Conservation (phyloP, 2,797 vertebrate genomes). For the Meriones psammophilus region DNA sequence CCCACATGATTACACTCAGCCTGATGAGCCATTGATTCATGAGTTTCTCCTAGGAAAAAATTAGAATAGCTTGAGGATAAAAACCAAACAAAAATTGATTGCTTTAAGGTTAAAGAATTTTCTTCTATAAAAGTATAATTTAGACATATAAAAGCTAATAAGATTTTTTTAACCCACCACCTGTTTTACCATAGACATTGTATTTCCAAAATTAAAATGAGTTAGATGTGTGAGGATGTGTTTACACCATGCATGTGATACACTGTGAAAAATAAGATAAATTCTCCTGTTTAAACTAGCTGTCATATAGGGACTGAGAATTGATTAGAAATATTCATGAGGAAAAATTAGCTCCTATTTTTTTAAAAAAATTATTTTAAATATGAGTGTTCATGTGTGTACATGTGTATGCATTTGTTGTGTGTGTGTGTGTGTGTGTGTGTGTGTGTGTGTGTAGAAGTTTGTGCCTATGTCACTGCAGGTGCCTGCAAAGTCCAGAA, state of each 20-base stretch:
- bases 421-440: background rate
- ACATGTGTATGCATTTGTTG: too few relatives aligned
- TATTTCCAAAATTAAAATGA: background rate
- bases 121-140: background rate
- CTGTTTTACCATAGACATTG: background rate
- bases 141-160: background rate
- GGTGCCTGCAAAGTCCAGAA: background rate
- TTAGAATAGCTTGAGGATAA: background rate
- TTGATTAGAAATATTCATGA: background rate
- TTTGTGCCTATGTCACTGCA: background rate
- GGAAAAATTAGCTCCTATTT: background rate
- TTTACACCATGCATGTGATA: background rate
- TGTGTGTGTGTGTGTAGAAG: background rate
- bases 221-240: background rate
- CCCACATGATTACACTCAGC: constrained; percentile 78
- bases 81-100: background rate
- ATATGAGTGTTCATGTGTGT: background rate
- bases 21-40: constrained; percentile 71
- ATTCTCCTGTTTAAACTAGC: background rate
- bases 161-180: background rate
- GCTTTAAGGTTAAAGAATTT: constrained; percentile 17
- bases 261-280: background rate
- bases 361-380: background rate
- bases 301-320: background rate
- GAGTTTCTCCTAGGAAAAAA: constrained; percentile 51